Percentiles rank a stretch among this genome's conserved stretches.
Evolutionary conservation across 2,888 invertebrate genomes (phyloP).

Genomic region (Papilio protenor): DNA sequence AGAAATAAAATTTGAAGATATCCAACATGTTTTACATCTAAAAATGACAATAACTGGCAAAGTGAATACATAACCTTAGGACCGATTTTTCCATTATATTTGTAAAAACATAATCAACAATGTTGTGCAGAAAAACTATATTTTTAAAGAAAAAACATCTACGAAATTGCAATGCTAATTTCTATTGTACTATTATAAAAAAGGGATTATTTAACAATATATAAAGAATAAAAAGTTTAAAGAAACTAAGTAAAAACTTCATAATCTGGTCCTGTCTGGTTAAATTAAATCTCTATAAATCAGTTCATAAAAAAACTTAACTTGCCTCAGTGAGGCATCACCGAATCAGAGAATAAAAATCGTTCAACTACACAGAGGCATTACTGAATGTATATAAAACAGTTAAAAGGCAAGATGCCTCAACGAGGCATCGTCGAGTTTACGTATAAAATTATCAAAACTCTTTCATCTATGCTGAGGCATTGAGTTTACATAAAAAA

Average conservation of each 20-base stretch:
- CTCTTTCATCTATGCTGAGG: not conserved
- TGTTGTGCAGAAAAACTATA: no score
- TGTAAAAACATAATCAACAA: not conserved
- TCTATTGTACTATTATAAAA: no score
- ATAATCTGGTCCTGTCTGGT: no score
- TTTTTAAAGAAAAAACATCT: no score
- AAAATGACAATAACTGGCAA: not conserved
- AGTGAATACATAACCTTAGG: not conserved
- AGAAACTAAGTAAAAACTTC: no score
- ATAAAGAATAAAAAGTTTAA: not conserved
- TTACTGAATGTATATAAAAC: not conserved
- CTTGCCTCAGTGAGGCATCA: no score
- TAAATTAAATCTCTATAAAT: no score
- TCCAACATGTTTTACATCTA: not conserved
- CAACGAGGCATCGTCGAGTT: not conserved
- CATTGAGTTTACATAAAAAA: not conserved
- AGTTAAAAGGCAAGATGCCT: not conserved
- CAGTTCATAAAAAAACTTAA: no score
- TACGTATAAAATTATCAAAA: not conserved
- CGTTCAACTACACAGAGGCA: not conserved
- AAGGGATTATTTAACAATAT: not conserved
- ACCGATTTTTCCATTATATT: not conserved
- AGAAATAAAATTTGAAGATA: conserved; percentile 3
- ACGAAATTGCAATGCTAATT: no score
- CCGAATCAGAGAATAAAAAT: not conserved